phyloP scores from a whole-genome alignment of 2,888 invertebrate genomes.

The Caenorhabditis virilis region DNA sequence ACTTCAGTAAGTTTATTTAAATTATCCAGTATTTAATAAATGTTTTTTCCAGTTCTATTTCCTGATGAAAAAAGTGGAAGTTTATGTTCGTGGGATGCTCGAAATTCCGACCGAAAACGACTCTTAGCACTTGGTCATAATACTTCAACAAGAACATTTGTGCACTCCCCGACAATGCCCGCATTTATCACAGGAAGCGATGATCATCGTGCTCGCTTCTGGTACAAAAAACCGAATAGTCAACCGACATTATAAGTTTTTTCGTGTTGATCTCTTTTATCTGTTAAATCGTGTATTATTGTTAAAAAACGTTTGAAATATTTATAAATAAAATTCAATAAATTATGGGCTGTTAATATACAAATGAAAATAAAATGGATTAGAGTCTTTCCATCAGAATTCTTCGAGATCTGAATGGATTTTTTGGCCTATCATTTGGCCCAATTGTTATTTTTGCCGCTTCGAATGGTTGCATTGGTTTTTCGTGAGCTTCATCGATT shows the following conservation, averaged over 20 bases:
- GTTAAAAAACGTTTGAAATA: not conserved
- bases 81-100: conserved; percentile 95
- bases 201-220: conserved; percentile 93
- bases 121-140: conserved; percentile 90
- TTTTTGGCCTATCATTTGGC: conserved; percentile 38
- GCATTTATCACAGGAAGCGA: conserved; percentile 97
- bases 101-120: conserved; percentile 89
- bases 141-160: conserved; percentile 87
- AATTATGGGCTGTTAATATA: too few species aligned
- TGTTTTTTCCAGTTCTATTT: conserved; percentile 78
- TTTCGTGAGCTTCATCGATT: conserved; percentile 31
- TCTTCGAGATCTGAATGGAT: conserved; percentile 41
- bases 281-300: not conserved
- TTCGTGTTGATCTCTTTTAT: conserved; percentile 2
- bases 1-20: conserved; percentile 75
- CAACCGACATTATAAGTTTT: not conserved
- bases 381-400: conserved; percentile 31
- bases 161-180: conserved; percentile 92
- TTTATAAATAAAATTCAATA: too few species aligned
- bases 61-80: conserved; percentile 98
- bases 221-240: conserved; percentile 76
- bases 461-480: conserved; percentile 28
- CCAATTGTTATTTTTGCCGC: conserved; percentile 40
- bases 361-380: too few species aligned
- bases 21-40: not conserved